These are phyloP conservation scores for Suillia variegata DNA, from an alignment of 2,888 invertebrate genomes.

Conservation along the genomic window DNA sequence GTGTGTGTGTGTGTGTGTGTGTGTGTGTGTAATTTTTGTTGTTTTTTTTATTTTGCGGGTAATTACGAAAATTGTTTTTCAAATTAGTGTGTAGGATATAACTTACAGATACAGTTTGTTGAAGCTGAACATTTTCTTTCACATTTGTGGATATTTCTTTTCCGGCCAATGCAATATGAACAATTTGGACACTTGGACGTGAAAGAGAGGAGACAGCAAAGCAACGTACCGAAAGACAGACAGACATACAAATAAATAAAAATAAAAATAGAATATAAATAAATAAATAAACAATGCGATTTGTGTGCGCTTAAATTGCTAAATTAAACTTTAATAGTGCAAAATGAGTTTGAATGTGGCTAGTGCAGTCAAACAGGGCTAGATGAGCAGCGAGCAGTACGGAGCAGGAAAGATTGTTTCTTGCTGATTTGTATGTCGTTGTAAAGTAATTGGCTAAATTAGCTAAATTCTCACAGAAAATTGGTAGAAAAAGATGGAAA, in stretches of 20 bases:
- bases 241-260: neutral
- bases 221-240: no score
- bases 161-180: neutral
- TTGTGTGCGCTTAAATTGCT: constrained; percentile 53
- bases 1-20: no score
- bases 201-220: no score
- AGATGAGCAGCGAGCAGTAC: no score
- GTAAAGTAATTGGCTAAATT: constrained; percentile 3
- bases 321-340: constrained; percentile 48
- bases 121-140: neutral
- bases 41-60: constrained; percentile 46
- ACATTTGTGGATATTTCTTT: neutral
- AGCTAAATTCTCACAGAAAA: constrained; percentile 1
- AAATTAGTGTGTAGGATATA: constrained; percentile 59
- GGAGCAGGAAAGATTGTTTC: neutral
- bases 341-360: neutral
- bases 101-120: constrained; percentile 41
- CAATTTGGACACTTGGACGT: neutral
- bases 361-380: neutral
- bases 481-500: no score
- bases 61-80: constrained; percentile 61
- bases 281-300: constrained; percentile 51
- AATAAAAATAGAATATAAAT: neutral
- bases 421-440: neutral
- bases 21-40: no score